Evolutionary conservation across 1,140 invertebrate species (phyloP), one percentile per base, ranked within the genome.

Genomic region (Bicyclus anynana): DNA sequence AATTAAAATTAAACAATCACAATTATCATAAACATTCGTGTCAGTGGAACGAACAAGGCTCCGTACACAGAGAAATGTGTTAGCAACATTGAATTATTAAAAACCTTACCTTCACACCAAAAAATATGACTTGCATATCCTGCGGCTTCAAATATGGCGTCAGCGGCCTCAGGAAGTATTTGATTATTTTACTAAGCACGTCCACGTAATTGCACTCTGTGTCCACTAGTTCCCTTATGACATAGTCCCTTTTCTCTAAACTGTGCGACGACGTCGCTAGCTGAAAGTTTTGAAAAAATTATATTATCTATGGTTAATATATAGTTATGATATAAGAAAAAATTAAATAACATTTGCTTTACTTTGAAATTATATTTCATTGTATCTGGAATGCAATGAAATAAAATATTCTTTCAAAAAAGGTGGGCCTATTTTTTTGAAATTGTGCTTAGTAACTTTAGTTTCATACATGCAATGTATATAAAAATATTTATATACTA

Each of bases 121-220:
- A 94, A 90, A 99, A 99, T 66, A 98, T 96, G 21, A 91, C 90
- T 57, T 93, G 91, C 44, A 93, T 87, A 66, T 97, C 95, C 47
- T 95, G 93, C n/a, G 92, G 87, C 62, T 92, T 92, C 49, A 99
- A 81, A 33, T 93, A 80, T 37, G 90, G 89, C 53, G 92, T 91
- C n/a, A 99, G 86, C 12, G 95, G 95, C 57, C 91, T 89, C 72
- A 95, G 92, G 72, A 97, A 98, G 80, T 95, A 93, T 55, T 92
- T 92, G 51, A 95, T 93, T 35, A 99, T 92, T 89, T 97, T 98
- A 69, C 93, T 93, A 13, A 99, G 90, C 29, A 98, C 98, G 68
- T 98, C 96, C 14, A 98, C 94, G 82, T 99, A 99, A 89, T 99
- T 99, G 60, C 94, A 95, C 87, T 99, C 98, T 0, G 98, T 99